Conservation (phyloP, 2,797 vertebrate genomes). For the Emys orbicularis region DNA sequence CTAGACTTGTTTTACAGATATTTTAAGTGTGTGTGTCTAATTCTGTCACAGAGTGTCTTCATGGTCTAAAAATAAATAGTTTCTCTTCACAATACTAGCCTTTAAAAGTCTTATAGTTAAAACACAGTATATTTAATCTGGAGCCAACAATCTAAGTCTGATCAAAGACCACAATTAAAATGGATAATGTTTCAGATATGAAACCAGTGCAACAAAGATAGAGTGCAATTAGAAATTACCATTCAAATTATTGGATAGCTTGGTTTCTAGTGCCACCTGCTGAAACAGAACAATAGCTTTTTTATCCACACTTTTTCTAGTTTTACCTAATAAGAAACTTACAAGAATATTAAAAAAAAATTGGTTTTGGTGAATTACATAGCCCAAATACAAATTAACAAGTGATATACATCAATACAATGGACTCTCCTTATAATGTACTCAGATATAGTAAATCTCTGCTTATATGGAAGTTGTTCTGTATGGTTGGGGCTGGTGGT, state of each 20-base stretch:
- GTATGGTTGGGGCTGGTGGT: background rate
- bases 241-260: background rate
- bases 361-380: background rate
- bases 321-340: background rate
- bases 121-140: background rate
- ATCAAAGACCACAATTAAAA: slow-evolving; percentile 5
- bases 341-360: background rate
- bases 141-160: background rate
- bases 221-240: background rate
- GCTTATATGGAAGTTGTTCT: background rate
- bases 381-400: background rate
- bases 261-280: slow-evolving; percentile 64
- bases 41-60: background rate
- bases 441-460: background rate
- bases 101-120: slow-evolving; percentile 34
- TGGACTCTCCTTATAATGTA: background rate
- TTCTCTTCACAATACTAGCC: background rate
- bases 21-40: background rate
- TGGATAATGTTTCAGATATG: background rate
- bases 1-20: slow-evolving; percentile 28
- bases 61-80: background rate
- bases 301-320: background rate
- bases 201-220: slow-evolving; percentile 1
- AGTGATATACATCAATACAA: background rate
- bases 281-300: slow-evolving; percentile 1